phyloP scores from a whole-genome alignment of 2,888 invertebrate genomes.

The Watsonalla binaria region DNA sequence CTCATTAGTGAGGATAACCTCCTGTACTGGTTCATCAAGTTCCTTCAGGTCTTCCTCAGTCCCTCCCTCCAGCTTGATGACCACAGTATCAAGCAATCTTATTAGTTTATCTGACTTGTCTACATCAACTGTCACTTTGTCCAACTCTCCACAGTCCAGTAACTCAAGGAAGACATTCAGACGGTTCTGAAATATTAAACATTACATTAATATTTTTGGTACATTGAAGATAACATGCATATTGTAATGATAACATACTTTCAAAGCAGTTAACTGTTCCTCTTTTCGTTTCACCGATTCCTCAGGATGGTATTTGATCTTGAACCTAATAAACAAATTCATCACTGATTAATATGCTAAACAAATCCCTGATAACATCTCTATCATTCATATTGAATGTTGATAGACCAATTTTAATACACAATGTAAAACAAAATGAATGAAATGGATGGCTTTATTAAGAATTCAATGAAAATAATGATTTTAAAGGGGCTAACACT shows the following conservation, averaged over 20 bases:
- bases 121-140: conserved; percentile 89
- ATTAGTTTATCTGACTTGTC: conserved; percentile 90
- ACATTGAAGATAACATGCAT: neutral
- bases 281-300: conserved; percentile 94
- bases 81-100: conserved; percentile 95
- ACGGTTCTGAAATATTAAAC: conserved; percentile 81
- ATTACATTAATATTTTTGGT: neutral
- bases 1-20: conserved; percentile 38
- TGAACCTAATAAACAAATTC: conserved; percentile 88
- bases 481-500: too few species aligned
- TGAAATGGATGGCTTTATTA: neutral
- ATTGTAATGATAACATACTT: conserved; percentile 71
- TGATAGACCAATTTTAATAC: conserved; percentile 1
- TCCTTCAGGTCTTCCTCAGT: conserved; percentile 91
- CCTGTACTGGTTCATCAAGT: conserved; percentile 82
- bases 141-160: conserved; percentile 84
- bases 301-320: conserved; percentile 98
- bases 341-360: conserved; percentile 3
- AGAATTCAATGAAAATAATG: neutral
- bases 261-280: conserved; percentile 88
- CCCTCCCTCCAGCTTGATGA: conserved; percentile 97
- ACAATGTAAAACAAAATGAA: neutral
- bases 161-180: conserved; percentile 93
- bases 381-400: neutral
- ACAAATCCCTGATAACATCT: neutral